Base-by-base conservation (phyloP, 2,113 vertebrate species). In the Macrotus californicus region DNA sequence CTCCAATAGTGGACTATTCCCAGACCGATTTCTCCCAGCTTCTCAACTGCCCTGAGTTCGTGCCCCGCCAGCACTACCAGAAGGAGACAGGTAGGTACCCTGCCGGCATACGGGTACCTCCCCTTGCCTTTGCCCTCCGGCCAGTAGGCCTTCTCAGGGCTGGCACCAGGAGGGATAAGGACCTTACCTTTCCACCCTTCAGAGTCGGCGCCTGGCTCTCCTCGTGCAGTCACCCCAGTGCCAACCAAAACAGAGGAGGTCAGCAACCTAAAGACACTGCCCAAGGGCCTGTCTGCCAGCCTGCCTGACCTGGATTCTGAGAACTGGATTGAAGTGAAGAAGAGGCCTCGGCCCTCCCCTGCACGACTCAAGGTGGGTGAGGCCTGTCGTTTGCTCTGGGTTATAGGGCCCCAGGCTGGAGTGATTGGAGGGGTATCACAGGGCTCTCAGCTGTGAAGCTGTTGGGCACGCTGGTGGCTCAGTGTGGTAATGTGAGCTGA, bases 311-410 rank as follows among this genome's bases (percentile, higher is more conserved):
- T 99, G 96, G 99, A 99, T 98, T 99, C 99, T 0, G 99, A 99
- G 97, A 99, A 99, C 4, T 99, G 99, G 99, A 99, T 99, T 66
- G 99, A 99, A 98, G 99, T 99, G 83, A 99, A 99, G 98, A 99
- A 99, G 98, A 98, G 99, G 89, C 99, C 99, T 56, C 97, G 99
- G 31, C 99, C 99, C 2, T 99, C 99, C 0, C 99, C 99, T 0
- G 99, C 99, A 82, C 98, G 98, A 95, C 98, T 99, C 70, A 99
- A 99, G 99, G 99, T 99, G 93, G 79, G 91, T 82, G 10, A 92
- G n/a, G 29, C 34, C n/a, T 61, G 11, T 41, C 19, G 3, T 5
- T 39, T 10, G 0, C 26, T 48, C 43, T 84, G 39, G 13, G 24
- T 75, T 46, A 7, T n/a, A 24, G 72, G 36, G 16, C 0, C 34